A percentile compares a stretch with the other conserved stretches of the same genome.
These are phyloP conservation scores for Melanotaenia pygmaea DNA, from an alignment of 2,797 vertebrate genomes.

Conservation along the genomic window DNA sequence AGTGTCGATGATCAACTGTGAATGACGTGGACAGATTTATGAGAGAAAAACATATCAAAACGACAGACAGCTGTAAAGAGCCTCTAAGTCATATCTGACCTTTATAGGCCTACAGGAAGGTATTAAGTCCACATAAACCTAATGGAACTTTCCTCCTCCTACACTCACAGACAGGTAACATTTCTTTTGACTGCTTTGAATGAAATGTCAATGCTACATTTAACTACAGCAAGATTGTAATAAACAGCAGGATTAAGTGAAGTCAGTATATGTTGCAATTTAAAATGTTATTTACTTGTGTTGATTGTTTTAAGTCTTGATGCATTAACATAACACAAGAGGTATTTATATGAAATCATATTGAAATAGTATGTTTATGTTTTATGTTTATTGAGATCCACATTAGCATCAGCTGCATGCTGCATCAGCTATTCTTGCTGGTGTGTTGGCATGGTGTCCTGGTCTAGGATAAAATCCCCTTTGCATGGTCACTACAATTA, in stretches of 20 bases:
- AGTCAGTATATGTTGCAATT: background rate
- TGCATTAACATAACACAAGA: background rate
- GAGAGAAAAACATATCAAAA: conserved; percentile 15
- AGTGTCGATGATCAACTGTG: conserved; percentile 95
- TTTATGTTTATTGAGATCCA: no score
- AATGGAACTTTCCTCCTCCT: background rate
- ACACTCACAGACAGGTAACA: background rate
- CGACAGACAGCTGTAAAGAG: background rate
- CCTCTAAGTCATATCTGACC: background rate
- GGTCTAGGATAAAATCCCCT: background rate
- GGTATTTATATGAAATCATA: background rate
- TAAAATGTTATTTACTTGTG: background rate
- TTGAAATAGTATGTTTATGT: background rate
- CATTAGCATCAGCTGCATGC: no score
- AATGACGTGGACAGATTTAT: background rate
- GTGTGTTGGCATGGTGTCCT: background rate
- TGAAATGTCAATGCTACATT: background rate
- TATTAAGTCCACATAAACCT: background rate
- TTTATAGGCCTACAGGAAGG: background rate
- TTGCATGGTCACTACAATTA: background rate
- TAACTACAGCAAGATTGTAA: background rate
- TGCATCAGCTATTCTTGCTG: no score
- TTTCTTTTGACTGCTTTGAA: background rate
- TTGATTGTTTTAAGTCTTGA: background rate
- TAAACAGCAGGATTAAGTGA: background rate